phyloP scores from a whole-genome alignment of 2,888 invertebrate species.

The Lochmaea capreae region DNA sequence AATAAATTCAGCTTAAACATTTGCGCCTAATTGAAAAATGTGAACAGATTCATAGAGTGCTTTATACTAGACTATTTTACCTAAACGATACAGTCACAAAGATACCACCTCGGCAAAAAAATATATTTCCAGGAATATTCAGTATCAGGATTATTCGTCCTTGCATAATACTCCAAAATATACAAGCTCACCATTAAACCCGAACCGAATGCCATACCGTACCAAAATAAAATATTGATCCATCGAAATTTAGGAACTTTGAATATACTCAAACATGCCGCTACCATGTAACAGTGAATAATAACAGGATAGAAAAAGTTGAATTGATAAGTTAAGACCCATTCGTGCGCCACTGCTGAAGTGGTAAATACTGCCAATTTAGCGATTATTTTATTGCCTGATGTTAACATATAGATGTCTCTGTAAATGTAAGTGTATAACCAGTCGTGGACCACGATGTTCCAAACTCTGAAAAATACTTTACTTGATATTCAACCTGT shows the following conservation, averaged over 20 bases:
- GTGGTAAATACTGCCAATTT: conserved; percentile 78
- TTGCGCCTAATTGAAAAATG: too few relatives aligned
- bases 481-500: too few relatives aligned
- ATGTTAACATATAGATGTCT: conserved; percentile 69
- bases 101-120: conserved; percentile 52
- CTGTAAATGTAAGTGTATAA: conserved; percentile 89
- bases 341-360: conserved; percentile 91
- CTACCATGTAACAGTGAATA: conserved; percentile 80
- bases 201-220: conserved; percentile 80
- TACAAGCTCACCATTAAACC: conserved; percentile 83
- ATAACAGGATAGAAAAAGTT: conserved; percentile 91
- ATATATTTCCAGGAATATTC: conserved; percentile 43
- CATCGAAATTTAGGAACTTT: conserved; percentile 63
- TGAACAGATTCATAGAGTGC: too few relatives aligned
- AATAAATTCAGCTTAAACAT: too few relatives aligned
- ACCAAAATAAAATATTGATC: conserved; percentile 89
- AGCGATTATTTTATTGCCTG: conserved; percentile 67
- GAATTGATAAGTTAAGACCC: conserved; percentile 81
- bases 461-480: conserved; percentile 81
- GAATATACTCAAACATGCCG: conserved; percentile 70
- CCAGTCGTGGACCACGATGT: conserved; percentile 95
- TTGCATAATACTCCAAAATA: conserved; percentile 87
- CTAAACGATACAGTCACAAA: conserved; percentile 49
- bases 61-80: too few relatives aligned
- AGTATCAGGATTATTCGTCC: conserved; percentile 74